Evolutionary conservation across 2,797 vertebrate genomes (phyloP).

Genomic region (Tragelaphus oryx): DNA sequence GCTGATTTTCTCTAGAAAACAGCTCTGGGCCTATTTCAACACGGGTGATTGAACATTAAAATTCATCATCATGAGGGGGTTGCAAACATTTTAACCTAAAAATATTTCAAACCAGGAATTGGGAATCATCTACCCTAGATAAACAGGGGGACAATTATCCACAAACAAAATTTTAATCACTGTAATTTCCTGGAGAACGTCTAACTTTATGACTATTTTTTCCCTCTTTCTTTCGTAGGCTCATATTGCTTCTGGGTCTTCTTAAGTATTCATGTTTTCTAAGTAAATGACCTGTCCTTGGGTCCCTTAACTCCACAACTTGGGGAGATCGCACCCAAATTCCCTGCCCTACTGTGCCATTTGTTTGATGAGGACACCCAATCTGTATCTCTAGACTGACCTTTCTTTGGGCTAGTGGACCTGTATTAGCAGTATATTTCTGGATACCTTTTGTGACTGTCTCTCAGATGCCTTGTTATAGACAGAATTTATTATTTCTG

Average conservation of each 20-base stretch:
- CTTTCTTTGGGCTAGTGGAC: background rate
- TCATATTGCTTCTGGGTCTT: background rate
- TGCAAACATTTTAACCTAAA: background rate
- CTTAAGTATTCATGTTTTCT: background rate
- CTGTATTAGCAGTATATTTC: background rate
- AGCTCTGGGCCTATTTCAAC: background rate
- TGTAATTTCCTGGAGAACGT: background rate
- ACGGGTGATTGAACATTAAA: background rate
- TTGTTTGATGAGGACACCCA: background rate
- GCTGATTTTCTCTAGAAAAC: background rate
- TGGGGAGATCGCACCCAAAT: background rate
- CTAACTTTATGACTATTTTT: background rate
- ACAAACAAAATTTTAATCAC: constrained; percentile 6
- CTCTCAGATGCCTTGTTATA: background rate
- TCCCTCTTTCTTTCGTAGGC: background rate
- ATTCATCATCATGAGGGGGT: background rate
- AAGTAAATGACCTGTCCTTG: background rate
- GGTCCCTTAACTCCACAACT: background rate
- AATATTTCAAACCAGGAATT: background rate
- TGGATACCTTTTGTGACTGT: background rate
- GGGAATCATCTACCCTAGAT: background rate
- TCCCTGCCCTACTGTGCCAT: background rate
- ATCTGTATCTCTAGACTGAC: background rate
- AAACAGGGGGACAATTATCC: background rate
- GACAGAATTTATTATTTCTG: background rate